Evolutionary conservation across 2,888 invertebrate genomes (phyloP).

Genomic region (Vandiemenella viatica): DNA sequence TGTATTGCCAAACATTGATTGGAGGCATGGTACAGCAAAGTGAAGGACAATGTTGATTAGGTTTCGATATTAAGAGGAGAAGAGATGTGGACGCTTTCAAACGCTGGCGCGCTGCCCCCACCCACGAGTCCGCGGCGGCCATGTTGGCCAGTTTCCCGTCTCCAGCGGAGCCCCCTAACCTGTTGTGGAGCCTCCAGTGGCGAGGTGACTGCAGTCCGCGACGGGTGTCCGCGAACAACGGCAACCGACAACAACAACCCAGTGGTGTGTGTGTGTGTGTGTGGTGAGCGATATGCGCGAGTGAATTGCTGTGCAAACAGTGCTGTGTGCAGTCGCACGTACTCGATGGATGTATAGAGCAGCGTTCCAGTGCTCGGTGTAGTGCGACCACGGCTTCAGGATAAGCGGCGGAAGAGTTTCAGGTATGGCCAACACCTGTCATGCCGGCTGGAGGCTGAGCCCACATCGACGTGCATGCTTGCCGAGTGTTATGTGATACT

Average conservation of each 20-base stretch:
- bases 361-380: background rate
- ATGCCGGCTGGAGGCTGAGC: too few species aligned
- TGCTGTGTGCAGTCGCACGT: too few species aligned
- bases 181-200: background rate
- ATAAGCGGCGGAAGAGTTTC: too few species aligned
- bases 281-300: background rate
- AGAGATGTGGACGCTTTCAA: too few species aligned
- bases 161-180: background rate
- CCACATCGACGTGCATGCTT: too few species aligned
- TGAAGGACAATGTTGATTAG: too few species aligned
- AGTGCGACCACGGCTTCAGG: background rate
- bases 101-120: background rate
- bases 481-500: too few species aligned
- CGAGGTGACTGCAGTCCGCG: background rate
- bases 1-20: too few species aligned
- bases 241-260: background rate
- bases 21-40: too few species aligned
- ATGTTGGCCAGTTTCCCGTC: background rate
- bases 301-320: background rate
- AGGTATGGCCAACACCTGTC: too few species aligned
- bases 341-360: too few species aligned
- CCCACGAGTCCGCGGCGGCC: background rate
- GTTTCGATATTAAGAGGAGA: too few species aligned
- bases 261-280: background rate
- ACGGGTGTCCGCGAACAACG: background rate